Evolutionary conservation across 1,140 invertebrate genomes (phyloP).

Genomic region (Galleria mellonella): DNA sequence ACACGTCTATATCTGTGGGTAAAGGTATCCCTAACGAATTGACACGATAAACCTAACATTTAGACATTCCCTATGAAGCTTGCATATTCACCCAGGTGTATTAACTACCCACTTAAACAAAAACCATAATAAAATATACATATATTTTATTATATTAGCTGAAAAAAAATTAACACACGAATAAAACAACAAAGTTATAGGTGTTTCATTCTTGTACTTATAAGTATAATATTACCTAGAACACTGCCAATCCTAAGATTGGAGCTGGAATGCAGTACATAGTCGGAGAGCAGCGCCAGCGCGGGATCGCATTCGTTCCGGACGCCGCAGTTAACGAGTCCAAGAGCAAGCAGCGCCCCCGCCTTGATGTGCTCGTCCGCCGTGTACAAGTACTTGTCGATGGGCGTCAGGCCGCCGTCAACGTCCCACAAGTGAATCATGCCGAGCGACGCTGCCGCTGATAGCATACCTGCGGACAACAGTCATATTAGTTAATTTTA

Average conservation of each 20-base stretch:
- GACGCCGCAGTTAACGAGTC: constrained; percentile 98
- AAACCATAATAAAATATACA: too few species aligned
- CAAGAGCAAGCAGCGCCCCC: constrained; percentile 96
- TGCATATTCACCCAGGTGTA: too few species aligned
- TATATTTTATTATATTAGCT: too few species aligned
- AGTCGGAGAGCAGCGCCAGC: constrained; percentile 95
- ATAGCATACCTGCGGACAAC: constrained; percentile 90
- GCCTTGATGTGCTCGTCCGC: constrained; percentile 97
- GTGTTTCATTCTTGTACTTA: too few species aligned
- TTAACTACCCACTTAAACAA: too few species aligned
- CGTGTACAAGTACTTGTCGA: constrained; percentile 99
- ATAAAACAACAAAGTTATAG: too few species aligned
- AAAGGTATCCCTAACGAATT: too few species aligned
- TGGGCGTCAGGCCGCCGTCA: constrained; percentile 97
- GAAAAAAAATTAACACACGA: too few species aligned
- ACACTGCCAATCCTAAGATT: constrained; percentile 97
- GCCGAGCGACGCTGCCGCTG: constrained; percentile 97
- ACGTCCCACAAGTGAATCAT: constrained; percentile 97
- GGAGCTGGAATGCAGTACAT: constrained; percentile 92
- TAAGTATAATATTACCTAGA: constrained; percentile 84
- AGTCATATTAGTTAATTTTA: background rate
- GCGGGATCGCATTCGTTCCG: constrained; percentile 99
- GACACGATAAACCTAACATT: too few species aligned
- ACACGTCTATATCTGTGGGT: too few species aligned
- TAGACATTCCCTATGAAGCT: too few species aligned